A percentile compares a stretch with the other conserved stretches of the same genome.
Evolutionary conservation across 2,888 invertebrate genomes (phyloP).

Genomic region (Hymenopus coronatus): DNA sequence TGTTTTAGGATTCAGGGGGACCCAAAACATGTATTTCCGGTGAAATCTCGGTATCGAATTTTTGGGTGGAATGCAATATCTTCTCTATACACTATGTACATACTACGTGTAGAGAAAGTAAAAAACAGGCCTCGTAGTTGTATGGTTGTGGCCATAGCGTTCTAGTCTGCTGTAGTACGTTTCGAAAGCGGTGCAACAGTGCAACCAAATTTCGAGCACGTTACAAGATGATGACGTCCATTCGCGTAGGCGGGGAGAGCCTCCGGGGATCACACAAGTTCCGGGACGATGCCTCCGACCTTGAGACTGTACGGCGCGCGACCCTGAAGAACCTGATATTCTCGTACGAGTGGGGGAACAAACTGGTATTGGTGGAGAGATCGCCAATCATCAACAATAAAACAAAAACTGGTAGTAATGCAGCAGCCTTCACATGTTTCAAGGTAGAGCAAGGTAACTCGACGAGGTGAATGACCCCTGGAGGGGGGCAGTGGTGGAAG

Average conservation of each 20-base stretch:
- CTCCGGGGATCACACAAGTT: neutral
- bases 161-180: no score
- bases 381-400: neutral
- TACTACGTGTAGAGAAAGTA: no score
- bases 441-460: neutral
- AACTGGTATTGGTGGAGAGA: neutral
- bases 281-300: constrained; percentile 24
- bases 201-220: no score
- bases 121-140: no score
- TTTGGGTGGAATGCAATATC: no score
- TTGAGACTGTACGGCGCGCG: constrained; percentile 14
- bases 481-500: no score
- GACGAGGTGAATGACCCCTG: neutral
- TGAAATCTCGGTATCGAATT: no score
- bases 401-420: neutral
- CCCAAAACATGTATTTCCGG: no score
- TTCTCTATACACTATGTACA: no score
- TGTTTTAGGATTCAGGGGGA: no score
- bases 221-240: neutral
- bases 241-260: neutral
- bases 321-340: constrained; percentile 5
- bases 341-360: neutral
- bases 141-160: no score
- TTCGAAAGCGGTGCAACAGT: no score
- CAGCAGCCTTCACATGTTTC: constrained; percentile 5